Evolutionary conservation across 2,888 invertebrate genomes (phyloP), one percentile per base, ranked within the genome.

Genomic region (Beris chalybata): DNA sequence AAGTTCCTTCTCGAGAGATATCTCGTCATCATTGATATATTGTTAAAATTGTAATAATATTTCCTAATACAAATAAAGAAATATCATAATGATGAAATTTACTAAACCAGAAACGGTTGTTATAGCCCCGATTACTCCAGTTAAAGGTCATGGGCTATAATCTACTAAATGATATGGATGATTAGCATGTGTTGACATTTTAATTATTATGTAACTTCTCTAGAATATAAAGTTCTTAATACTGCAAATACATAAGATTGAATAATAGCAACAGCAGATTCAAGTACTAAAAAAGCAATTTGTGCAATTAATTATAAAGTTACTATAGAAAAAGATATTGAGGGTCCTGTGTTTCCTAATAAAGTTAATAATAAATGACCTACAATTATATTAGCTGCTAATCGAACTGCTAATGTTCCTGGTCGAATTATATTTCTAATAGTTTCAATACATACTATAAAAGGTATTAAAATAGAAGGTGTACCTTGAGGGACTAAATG

Each of bases 311-410:
- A 71, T 74, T 80, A 71, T 48, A 79, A 43, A 9, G 68, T 70
- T 30, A 76, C 54, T 61, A 76, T 67, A 59, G 74, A 48, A 52
- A 64, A 66, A 3, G 74, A 71, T 72, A 75, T 63, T 30, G 68
- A 73, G 29, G 74, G 72, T 0, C 78, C 82, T 3, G 80, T 82
- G 71, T 82, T 82, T 67, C 85, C 84, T 74, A 88, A 74, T 72
- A 89, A 72, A 1, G 86, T 87, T 83, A 89, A 78, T 76, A 89
- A 72, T 79, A 90, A 76, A 77, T 90, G 88, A 0, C 89, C 89
- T 1, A 89, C 88, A 83, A 89, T 88, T 86, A 90, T 89, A 83
- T 90, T 90, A n/a, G 89, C 89, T 5, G 87, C 84, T 82, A 90
- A 75, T 71, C 89, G 89, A 67, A 90, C 84, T 0, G 87, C 85